Percentiles rank a stretch among this genome's conserved stretches.
These are phyloP conservation scores for Linepithema humile DNA, from an alignment of 1,140 invertebrate genomes.

Conservation along the genomic window DNA sequence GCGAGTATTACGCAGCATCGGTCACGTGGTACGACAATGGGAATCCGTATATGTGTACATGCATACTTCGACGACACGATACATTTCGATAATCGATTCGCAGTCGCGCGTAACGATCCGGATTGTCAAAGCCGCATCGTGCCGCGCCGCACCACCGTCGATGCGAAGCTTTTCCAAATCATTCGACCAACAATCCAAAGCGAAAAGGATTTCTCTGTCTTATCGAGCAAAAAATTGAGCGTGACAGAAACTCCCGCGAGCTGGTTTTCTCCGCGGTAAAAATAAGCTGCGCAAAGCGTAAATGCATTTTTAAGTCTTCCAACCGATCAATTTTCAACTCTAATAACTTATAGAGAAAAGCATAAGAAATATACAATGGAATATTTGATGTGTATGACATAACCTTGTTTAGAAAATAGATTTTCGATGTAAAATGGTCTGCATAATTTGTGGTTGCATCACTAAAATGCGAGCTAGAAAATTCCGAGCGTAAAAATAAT, in stretches of 20 bases:
- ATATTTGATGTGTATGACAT: background rate
- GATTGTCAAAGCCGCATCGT: constrained; percentile 5
- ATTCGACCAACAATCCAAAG: constrained; percentile 36
- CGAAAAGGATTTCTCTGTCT: constrained; percentile 44
- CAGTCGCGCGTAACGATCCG: constrained; percentile 53
- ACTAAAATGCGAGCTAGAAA: background rate
- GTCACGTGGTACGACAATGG: constrained; percentile 51
- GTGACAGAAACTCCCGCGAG: background rate
- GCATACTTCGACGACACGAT: background rate
- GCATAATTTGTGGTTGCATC: background rate
- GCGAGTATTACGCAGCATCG: constrained; percentile 50
- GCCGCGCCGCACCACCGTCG: background rate
- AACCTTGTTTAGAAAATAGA: background rate
- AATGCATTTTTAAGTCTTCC: background rate
- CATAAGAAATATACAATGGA: background rate
- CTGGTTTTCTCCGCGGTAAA: background rate
- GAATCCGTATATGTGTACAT: background rate
- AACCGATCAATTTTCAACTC: background rate
- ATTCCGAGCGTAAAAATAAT: background rate
- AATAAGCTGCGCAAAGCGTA: background rate
- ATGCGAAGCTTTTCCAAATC: constrained; percentile 12
- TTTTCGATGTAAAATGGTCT: background rate
- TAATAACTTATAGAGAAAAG: constrained; percentile 4
- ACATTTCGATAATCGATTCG: constrained; percentile 50
- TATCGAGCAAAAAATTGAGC: constrained; percentile 44